phyloP scores from a whole-genome alignment of 1,140 invertebrate species.

The Venustaconcha ellipsiformis region DNA sequence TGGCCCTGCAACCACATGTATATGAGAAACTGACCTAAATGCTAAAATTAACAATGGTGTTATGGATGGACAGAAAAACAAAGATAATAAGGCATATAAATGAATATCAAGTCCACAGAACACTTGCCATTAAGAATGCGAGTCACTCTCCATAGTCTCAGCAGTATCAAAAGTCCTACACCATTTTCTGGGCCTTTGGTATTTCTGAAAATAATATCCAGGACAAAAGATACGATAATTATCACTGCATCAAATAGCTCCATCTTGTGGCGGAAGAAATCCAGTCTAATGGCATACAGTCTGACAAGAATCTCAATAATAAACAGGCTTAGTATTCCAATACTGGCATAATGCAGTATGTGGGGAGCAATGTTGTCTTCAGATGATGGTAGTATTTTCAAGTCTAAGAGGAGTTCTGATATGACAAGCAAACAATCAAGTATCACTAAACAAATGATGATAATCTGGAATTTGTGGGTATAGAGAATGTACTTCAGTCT shows the following conservation, averaged over 20 bases:
- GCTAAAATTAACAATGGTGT: no score
- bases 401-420: slow-evolving; percentile 63
- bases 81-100: background rate
- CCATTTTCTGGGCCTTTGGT: slow-evolving; percentile 48
- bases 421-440: slow-evolving; percentile 65
- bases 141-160: slow-evolving; percentile 65
- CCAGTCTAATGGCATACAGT: slow-evolving; percentile 60
- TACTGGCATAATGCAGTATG: slow-evolving; percentile 62
- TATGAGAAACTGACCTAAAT: no score
- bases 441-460: slow-evolving; percentile 63
- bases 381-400: slow-evolving; percentile 49
- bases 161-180: slow-evolving; percentile 62
- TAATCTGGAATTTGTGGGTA: slow-evolving; percentile 65
- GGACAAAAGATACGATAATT: slow-evolving; percentile 64
- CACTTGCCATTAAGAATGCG: slow-evolving; percentile 66
- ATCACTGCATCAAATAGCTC: slow-evolving; percentile 68
- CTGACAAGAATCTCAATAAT: slow-evolving; percentile 63
- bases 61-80: no score
- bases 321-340: slow-evolving; percentile 63
- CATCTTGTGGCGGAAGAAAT: slow-evolving; percentile 66
- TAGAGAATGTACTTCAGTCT: slow-evolving; percentile 52
- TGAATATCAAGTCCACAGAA: background rate
- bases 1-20: no score
- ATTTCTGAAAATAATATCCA: slow-evolving; percentile 63
- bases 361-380: slow-evolving; percentile 32